Conservation (phyloP, 2,113 vertebrate species). For the Aepyceros melampus region DNA sequence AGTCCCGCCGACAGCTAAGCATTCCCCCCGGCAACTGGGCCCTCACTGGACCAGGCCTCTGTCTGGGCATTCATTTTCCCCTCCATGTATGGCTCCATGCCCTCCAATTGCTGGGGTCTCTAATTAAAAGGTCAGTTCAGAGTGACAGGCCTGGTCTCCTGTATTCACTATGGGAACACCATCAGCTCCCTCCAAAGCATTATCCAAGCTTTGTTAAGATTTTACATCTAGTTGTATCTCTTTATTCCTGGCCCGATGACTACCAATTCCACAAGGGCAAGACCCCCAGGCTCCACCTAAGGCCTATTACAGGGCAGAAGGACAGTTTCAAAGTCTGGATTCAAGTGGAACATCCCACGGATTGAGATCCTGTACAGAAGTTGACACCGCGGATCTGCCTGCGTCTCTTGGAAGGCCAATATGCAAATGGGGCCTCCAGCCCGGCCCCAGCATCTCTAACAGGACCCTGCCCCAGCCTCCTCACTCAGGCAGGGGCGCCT, state of each 20-base stretch:
- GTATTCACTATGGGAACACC: neutral
- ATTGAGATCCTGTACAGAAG: neutral
- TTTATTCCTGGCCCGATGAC: neutral
- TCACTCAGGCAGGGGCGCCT: too few relatives aligned
- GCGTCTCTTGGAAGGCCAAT: neutral
- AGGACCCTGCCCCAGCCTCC: neutral
- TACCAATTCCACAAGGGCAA: too few relatives aligned
- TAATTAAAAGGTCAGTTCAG: neutral
- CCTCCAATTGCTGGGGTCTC: neutral
- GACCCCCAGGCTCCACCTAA: neutral
- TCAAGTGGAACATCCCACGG: neutral
- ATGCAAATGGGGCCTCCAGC: neutral
- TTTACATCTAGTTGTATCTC: accelerated
- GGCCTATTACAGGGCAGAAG: neutral
- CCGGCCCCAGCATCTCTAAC: neutral
- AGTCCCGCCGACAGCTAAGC: too few relatives aligned
- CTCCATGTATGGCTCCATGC: neutral
- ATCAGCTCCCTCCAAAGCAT: neutral
- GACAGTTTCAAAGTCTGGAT: neutral
- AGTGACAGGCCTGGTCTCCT: neutral
- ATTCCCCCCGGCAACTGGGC: too few relatives aligned
- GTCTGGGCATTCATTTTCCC: neutral
- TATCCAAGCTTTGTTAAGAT: neutral
- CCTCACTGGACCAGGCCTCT: neutral
- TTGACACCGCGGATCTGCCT: neutral